Base-by-base conservation (phyloP, 1,140 invertebrate genomes). In the Eubasilissa regina region DNA sequence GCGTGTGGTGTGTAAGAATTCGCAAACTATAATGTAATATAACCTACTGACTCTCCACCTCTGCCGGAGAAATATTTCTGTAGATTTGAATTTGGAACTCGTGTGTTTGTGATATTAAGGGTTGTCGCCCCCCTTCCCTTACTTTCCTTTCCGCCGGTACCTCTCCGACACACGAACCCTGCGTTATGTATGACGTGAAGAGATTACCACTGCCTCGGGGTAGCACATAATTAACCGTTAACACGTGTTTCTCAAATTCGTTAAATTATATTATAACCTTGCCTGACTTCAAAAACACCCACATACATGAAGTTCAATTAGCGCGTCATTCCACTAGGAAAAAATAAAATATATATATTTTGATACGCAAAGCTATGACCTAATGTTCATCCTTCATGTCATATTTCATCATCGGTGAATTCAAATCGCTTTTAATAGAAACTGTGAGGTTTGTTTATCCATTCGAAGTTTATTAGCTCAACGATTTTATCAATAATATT, bases 201-300 rank as follows among this genome's bases (percentile, higher is more conserved):
- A 70, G 66, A 70, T 70, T 25, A 70, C 51, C 43, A 56, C 15
- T 56, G 56, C 21, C 47, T 43, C 19, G 1, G 72, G 51, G 73
- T 80, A 51, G 48, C 78, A 47, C 79, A 70, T 51, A 80, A 80
- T 80, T 80, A 80, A 64, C 75, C 62, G 51, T 72, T 79, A 58
- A 76, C 75, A 80, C 74, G 74, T 77, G 79, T 77, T 77, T 80
- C 79, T 64, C 44, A 77, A 80, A 77, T 62, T 80, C 79, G 75
- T 76, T 58, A 55, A 58, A 75, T 80, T 80, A 72, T 75, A 62
- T 48, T 53, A 51, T 68, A 75, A 43, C 72, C 78, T 79, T 75
- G 78, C 35, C 17, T 74, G 13, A 48, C 55, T 58, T 58, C 13
- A 17, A 70, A 64, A 58, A 21, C 55, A 9, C 25, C 25, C 25